A percentile compares a stretch with the other conserved stretches of the same genome.
Conservation (phyloP, 1,140 invertebrate genomes). For the Trichonephila clavipes region DNA sequence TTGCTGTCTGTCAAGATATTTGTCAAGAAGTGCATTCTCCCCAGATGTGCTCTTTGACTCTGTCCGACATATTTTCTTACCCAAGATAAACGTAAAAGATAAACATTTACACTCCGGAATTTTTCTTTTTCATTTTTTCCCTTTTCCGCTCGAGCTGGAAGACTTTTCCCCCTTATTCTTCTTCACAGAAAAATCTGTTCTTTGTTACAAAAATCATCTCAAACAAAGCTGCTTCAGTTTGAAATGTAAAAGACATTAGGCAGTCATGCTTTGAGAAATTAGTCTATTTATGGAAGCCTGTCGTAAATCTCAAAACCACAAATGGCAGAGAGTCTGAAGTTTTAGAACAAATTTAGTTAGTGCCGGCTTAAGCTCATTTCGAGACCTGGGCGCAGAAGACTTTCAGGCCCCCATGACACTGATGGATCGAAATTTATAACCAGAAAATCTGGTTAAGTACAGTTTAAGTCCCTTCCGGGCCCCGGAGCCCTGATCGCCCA, state of each 20-base stretch:
- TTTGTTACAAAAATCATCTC: background rate
- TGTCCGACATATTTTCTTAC: conserved; percentile 29
- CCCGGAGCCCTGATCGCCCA: too few species aligned
- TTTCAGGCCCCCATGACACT: too few species aligned
- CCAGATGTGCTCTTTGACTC: conserved; percentile 42
- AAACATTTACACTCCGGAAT: conserved; percentile 53
- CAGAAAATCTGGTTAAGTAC: too few species aligned
- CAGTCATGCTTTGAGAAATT: background rate
- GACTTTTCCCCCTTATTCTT: background rate
- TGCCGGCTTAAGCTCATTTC: too few species aligned
- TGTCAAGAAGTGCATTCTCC: conserved; percentile 8
- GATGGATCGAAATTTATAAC: too few species aligned
- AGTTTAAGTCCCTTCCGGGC: too few species aligned
- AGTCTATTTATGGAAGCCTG: background rate
- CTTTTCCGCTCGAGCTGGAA: background rate
- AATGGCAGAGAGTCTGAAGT: too few species aligned
- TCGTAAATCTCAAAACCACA: background rate
- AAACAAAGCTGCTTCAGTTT: background rate
- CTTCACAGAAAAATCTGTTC: background rate
- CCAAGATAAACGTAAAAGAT: conserved; percentile 45
- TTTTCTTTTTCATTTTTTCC: background rate
- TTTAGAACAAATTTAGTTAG: too few species aligned
- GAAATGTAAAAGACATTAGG: background rate
- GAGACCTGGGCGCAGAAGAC: too few species aligned
- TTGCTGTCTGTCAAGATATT: conserved; percentile 24